Base-by-base conservation (phyloP, 2,888 invertebrate species). In the Ochropleura plecta region DNA sequence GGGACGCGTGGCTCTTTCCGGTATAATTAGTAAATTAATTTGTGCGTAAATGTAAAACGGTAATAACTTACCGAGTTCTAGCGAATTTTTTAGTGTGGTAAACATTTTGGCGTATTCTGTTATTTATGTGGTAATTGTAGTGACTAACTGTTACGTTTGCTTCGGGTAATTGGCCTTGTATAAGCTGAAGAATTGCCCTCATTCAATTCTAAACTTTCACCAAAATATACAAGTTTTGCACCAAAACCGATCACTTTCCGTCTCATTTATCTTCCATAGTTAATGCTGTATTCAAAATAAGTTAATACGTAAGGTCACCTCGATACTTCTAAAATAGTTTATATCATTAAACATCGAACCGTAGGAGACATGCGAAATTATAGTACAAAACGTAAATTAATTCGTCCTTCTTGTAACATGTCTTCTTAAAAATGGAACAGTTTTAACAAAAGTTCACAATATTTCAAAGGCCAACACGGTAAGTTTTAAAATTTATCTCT, bases 31-130 rank as follows among this genome's bases (percentile, higher is more conserved):
- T 88, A 79, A 94, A 94, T 92, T 94, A 88, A 92, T 94, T 93
- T 94, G 92, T 92, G 93, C 91, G 89, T 90, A 90, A 88, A 84
- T 88, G 81, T 87, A 84, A 77, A 85, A 74, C 67, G 87, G 87
- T 88, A 86, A 84, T 85, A 80, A 85, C 73, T 84, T 91, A 88
- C 93, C 90, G 91, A 84, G 85, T 93, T 91, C 90, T 96, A 96
- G 96, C 92, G 92, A 96, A 96, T 95, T 96, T 93, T 95, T 95
- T 95, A 94, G 95, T 92, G 93, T 95, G 92, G 93, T 95, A 94
- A 85, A 93, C 89, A 91, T 91, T 94, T 92, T 91, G 90, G 91
- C 92, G 92, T 91, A 91, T 94, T 93, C 89, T 91, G 93, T 94
- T 95, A 93, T 92, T 94, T 93, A 93, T 92, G 91, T 94, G 91